Evolutionary conservation across 2,113 vertebrate species (phyloP), one percentile per base, ranked within the genome.

Genomic region (Lophius piscatorius): DNA sequence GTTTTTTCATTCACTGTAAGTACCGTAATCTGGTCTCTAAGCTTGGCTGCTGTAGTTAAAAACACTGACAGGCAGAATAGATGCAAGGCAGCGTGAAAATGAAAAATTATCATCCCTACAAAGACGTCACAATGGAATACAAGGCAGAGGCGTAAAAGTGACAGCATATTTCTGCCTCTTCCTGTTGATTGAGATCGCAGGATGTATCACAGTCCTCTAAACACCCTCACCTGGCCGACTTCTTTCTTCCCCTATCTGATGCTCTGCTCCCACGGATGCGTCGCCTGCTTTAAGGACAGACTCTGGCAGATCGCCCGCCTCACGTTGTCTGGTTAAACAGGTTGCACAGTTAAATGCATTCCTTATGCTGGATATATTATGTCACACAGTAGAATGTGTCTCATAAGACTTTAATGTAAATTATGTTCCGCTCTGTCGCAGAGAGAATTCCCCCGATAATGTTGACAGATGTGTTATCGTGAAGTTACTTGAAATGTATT

Each of bases 1-100:
- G 92, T 95, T 94, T 96, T n/a, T 94, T 96, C 94, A 95, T 93
- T 93, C 93, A 91, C 93, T 89, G 89, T 91, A 92, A 93, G 91
- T 91, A 85, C 88, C 85, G 72, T 94, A 94, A 95, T 95, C 91
- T 94, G 90, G 91, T 94, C 90, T 90, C 87, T 75, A 86, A 88
- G 92, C 92, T 92, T 82, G 82, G 61, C 89, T 90, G 91, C 78
- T 76, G 89, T 89, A 86, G 91, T 92, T 92, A 91, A 91, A 93
- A 88, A 83, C 90, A 80, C 87, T 70, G 90, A 92, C 92, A 86
- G 88, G 88, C 93, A 71, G 82, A 93, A 91, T 87, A 90, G 90
- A 88, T 50, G 86, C 87, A 78, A 61, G 64, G 76, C 21, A 70
- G 78, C 63, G 67, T 84, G 83, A 82, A 87, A 84, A 78, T 74